phyloP scores from a whole-genome alignment of 2,888 invertebrate species.

The Lasioglossum calceatum region DNA sequence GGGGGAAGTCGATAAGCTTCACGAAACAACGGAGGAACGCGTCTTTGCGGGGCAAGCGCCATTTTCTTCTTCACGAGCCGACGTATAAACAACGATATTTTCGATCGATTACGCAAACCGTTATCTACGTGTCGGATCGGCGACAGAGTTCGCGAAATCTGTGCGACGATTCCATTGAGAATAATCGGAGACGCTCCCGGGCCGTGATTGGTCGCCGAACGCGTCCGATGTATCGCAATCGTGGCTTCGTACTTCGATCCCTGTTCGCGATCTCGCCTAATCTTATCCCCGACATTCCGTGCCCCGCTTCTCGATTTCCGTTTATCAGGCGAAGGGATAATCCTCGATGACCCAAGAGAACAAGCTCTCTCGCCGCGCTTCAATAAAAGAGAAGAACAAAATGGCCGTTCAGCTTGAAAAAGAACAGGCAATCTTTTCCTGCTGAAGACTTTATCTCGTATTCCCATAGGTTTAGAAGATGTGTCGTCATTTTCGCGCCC shows the following conservation, averaged over 20 bases:
- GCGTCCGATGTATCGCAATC: slow-evolving; percentile 17
- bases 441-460: no score
- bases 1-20: neutral
- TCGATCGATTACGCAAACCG: neutral
- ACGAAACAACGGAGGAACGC: neutral
- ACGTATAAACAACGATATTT: neutral
- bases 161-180: neutral
- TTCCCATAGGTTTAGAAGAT: no score
- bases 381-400: neutral
- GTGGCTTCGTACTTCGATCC: slow-evolving; percentile 26
- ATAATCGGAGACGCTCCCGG: neutral
- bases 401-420: neutral
- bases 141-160: neutral
- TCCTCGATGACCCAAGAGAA: slow-evolving; percentile 51
- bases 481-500: no score
- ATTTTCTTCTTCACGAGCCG: neutral
- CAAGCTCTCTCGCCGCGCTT: neutral
- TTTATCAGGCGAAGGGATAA: slow-evolving; percentile 56
- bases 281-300: slow-evolving; percentile 32
- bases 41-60: neutral
- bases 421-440: no score
- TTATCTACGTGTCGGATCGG: neutral
- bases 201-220: slow-evolving; percentile 28
- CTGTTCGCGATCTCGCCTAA: slow-evolving; percentile 45
- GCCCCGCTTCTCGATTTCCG: neutral